Conservation (phyloP, 2,888 invertebrate genomes). For the Thereva nobilitata region DNA sequence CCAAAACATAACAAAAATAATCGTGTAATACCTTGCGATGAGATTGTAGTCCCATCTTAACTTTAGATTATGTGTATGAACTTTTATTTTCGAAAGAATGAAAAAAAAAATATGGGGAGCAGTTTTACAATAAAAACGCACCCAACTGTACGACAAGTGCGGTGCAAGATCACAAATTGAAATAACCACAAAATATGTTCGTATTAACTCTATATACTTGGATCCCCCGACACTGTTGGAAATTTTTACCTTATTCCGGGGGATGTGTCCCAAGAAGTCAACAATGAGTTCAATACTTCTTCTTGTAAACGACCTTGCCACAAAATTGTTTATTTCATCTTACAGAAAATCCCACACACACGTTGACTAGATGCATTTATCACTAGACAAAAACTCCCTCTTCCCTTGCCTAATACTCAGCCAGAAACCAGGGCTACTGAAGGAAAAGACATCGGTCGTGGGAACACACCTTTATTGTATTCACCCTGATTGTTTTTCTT, state of each 20-base stretch:
- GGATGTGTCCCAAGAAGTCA: background rate
- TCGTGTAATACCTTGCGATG: constrained; percentile 35
- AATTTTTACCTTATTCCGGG: background rate
- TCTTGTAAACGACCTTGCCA: constrained; percentile 40
- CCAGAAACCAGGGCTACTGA: too few species aligned
- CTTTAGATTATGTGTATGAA: too few species aligned
- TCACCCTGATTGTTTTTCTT: constrained; percentile 22
- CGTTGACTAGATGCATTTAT: constrained; percentile 19
- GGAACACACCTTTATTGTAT: constrained; percentile 35
- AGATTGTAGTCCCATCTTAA: constrained; percentile 28
- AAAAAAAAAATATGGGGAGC: background rate
- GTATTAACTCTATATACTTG: constrained; percentile 38
- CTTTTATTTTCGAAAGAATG: too few species aligned
- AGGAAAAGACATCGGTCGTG: constrained; percentile 7
- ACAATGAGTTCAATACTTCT: constrained; percentile 33
- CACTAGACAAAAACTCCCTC: constrained; percentile 14
- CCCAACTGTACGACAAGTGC: constrained; percentile 31
- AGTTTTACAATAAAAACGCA: constrained; percentile 12
- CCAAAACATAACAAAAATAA: constrained; percentile 8
- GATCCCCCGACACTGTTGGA: constrained; percentile 30
- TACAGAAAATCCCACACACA: constrained; percentile 21
- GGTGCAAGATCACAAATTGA: constrained; percentile 38
- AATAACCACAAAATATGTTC: constrained; percentile 35
- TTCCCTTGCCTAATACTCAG: background rate
- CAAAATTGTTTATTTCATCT: constrained; percentile 9